Base-by-base conservation (phyloP, 2,113 vertebrate genomes). In the Pionites leucogaster region DNA sequence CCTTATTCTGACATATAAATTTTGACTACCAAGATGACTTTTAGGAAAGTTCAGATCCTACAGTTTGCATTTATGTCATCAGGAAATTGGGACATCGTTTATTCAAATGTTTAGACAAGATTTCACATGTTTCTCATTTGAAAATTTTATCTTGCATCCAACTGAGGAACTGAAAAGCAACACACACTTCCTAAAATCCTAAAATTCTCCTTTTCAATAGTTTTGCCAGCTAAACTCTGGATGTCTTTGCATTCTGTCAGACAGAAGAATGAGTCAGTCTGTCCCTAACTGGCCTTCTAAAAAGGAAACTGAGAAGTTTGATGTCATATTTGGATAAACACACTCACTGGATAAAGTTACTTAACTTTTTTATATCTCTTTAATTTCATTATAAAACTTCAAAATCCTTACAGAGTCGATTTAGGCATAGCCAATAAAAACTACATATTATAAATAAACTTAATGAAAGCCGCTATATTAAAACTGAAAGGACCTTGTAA, bases 311-410 rank as follows among this genome's bases (percentile, higher is more conserved):
- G 83, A 98, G 96, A 97, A 79, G 74, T 90, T 75, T 96, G 94
- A 97, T 53, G 91, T 97, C 97, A 96, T 95, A 97, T 91, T 97
- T 96, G 96, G 92, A 97, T 97, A 98, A 98, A 98, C 62, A 93
- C 55, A 87, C 90, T 96, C 82, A 95, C 47, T 94, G 88, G 92
- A 96, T 96, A 95, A 97, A 97, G 83, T 97, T 96, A 96, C 92
- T 97, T 93, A 93, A 91, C 74, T 76, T 96, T 96, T 96, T 95
- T 97, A 91, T 88, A 96, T 94, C 31, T 82, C 39, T 92, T 82
- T 86, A 94, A 69, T 78, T 96, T 95, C 77, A 86, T 62, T 72
- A 87, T 96, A 97, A 98, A 93, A 52, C 60, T 96, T 78, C 92
- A 92, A 97, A 97, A 97, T 95, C 57, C 82, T 94, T 91, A 96